phyloP scores from a whole-genome alignment of 2,797 vertebrate species.

The Labeo calbasu region DNA sequence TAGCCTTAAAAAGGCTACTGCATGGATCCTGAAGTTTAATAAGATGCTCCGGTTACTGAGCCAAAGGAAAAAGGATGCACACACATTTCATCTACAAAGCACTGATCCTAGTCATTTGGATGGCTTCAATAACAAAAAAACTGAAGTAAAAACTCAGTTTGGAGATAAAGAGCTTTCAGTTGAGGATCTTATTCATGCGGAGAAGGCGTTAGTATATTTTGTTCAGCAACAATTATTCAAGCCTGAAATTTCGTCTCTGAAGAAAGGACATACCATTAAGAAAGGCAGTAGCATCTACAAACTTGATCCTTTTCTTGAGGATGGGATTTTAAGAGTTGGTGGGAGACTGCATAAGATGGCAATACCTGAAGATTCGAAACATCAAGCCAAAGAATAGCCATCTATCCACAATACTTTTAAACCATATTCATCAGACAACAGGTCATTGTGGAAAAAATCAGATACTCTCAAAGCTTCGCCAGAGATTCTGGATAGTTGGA shows the following conservation, averaged over 20 bases:
- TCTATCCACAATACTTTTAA: background rate
- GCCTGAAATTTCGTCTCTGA: background rate
- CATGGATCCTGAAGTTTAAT: background rate
- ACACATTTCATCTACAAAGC: background rate
- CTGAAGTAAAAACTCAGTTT: background rate
- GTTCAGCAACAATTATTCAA: background rate
- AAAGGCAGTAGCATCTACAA: slow-evolving; percentile 5
- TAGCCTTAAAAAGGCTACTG: background rate
- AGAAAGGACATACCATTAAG: background rate
- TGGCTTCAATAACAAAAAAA: background rate
- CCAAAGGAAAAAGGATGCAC: background rate
- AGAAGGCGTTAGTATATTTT: background rate
- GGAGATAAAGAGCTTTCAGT: background rate
- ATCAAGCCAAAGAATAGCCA: slow-evolving; percentile 8
- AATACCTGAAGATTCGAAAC: background rate
- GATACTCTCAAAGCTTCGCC: background rate
- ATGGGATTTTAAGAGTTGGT: background rate
- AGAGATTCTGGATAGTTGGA: background rate
- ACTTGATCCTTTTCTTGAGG: background rate
- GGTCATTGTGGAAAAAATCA: background rate
- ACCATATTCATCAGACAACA: background rate
- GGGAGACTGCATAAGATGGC: background rate
- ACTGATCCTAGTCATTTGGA: background rate
- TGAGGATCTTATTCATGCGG: background rate
- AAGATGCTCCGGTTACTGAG: background rate